phyloP scores from a whole-genome alignment of 2,888 invertebrate species.

The Scaptodrosophila latifasciaeformis region DNA sequence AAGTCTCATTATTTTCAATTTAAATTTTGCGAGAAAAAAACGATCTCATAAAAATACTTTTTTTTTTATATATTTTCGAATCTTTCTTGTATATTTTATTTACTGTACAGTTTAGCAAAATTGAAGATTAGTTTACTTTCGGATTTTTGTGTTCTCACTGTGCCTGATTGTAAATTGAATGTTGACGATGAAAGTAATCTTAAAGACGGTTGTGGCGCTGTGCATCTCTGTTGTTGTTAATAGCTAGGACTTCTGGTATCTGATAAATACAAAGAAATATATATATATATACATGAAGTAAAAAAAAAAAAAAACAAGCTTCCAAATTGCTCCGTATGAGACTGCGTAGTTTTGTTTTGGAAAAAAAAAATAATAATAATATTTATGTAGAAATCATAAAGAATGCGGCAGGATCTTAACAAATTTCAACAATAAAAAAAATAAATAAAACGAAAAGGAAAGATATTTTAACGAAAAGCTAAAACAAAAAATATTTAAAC shows the following conservation, averaged over 20 bases:
- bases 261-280: no score
- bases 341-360: conserved; percentile 58
- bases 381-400: not conserved
- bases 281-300: no score
- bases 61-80: no score
- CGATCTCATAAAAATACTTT: no score
- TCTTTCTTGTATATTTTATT: no score
- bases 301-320: conserved; percentile 41
- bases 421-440: conserved; percentile 15
- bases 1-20: not conserved
- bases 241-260: conserved; percentile 55
- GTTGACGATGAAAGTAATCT: conserved; percentile 5
- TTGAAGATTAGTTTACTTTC: not conserved
- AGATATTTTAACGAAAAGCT: not conserved
- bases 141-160: conserved; percentile 8
- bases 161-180: conserved; percentile 53
- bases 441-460: not conserved
- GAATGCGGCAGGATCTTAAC: not conserved
- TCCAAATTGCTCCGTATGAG: conserved; percentile 65
- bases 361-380: conserved; percentile 12
- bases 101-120: no score
- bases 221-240: conserved; percentile 17
- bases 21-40: no score
- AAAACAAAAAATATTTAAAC: not conserved
- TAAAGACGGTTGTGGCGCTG: conserved; percentile 6